phyloP scores from a whole-genome alignment of 2,113 vertebrate species.

The Notarius quadriscutis region DNA sequence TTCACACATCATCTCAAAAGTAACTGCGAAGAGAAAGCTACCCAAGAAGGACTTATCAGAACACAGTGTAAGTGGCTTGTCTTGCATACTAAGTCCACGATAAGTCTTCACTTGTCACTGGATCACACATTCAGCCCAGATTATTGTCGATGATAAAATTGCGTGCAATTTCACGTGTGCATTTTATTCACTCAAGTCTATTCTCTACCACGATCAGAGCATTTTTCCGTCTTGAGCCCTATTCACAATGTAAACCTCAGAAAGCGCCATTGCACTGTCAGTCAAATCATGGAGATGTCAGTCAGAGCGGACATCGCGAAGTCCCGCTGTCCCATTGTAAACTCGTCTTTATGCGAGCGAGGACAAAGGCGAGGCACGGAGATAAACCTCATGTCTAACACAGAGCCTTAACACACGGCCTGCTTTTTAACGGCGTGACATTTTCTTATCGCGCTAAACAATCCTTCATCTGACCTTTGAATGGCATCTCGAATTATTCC shows the following conservation, averaged over 20 bases:
- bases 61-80: background rate
- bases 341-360: slow-evolving; percentile 49
- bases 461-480: slow-evolving; percentile 73
- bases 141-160: background rate
- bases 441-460: slow-evolving; percentile 75
- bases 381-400: slow-evolving; percentile 71
- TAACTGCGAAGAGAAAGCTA: background rate
- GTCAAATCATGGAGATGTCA: slow-evolving; percentile 56
- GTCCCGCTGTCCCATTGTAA: slow-evolving; percentile 63
- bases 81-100: background rate
- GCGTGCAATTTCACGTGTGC: background rate
- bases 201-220: slow-evolving; percentile 22
- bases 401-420: slow-evolving; percentile 60
- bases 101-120: slow-evolving; percentile 15
- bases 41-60: background rate
- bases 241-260: slow-evolving; percentile 53
- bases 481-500: slow-evolving; percentile 73
- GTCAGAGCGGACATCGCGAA: slow-evolving; percentile 64
- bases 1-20: background rate
- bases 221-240: slow-evolving; percentile 24
- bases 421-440: slow-evolving; percentile 65
- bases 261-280: slow-evolving; percentile 42
- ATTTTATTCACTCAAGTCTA: background rate
- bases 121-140: slow-evolving; percentile 3
- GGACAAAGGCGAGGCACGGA: slow-evolving; percentile 57